phyloP scores from a whole-genome alignment of 2,888 invertebrate species.

The Nebria brevicollis region DNA sequence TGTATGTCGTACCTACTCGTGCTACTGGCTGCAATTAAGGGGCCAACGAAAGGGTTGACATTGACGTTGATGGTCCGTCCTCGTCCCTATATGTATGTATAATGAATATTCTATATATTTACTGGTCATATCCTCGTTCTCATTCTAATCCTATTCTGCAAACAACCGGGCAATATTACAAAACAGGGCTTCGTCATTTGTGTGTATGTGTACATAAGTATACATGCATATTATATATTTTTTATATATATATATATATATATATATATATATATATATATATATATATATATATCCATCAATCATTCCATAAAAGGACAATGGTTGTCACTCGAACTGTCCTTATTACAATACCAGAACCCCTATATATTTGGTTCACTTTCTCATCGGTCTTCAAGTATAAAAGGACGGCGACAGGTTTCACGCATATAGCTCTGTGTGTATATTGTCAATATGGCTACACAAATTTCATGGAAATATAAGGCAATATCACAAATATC shows the following conservation, averaged over 20 bases:
- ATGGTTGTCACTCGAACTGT: conserved; percentile 28
- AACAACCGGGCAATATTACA: background rate
- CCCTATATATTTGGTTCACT: background rate
- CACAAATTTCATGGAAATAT: background rate
- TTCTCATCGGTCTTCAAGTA: background rate
- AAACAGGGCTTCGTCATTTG: background rate
- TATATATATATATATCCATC: conserved; percentile 5
- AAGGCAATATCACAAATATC: background rate
- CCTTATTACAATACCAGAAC: conserved; percentile 26
- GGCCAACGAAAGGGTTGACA: background rate
- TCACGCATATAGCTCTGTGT: background rate
- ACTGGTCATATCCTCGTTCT: background rate
- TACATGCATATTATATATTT: too few species aligned
- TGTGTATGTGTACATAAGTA: background rate
- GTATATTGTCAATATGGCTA: background rate
- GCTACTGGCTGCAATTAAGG: background rate
- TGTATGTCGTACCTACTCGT: background rate
- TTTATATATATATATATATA: too few species aligned
- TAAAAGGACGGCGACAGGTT: background rate
- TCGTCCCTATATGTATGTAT: background rate
- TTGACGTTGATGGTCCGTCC: background rate
- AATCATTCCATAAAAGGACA: conserved; percentile 25
- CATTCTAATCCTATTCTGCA: background rate
- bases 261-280: too few species aligned
- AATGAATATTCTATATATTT: background rate